A percentile compares a stretch with the other conserved stretches of the same genome.
Conservation (phyloP, 2,797 vertebrate genomes). For the Anisognathus igniventris region DNA sequence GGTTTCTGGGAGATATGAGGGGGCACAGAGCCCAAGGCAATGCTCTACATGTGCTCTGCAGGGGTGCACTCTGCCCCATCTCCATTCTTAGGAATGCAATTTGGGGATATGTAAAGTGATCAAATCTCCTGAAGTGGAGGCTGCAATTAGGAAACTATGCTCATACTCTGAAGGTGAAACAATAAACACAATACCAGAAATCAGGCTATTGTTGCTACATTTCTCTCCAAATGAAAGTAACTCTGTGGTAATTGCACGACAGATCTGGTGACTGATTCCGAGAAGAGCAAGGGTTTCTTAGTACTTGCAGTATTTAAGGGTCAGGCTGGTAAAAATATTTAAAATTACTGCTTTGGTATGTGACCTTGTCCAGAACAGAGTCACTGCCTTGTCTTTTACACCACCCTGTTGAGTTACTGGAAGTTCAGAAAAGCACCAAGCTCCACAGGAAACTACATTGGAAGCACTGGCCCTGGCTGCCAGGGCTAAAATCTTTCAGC, state of each 20-base stretch:
- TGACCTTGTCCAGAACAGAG: background rate
- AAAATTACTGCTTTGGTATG: background rate
- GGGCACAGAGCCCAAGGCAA: background rate
- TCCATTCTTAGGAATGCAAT: background rate
- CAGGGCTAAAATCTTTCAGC: background rate
- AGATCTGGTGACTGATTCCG: background rate
- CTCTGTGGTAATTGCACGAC: background rate
- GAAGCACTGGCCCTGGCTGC: background rate
- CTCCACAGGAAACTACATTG: background rate
- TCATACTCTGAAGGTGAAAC: background rate
- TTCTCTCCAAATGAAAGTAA: background rate
- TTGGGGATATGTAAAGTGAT: background rate
- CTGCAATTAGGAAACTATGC: background rate
- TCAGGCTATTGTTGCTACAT: background rate
- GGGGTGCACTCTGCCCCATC: background rate
- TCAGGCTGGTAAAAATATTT: background rate
- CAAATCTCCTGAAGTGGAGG: background rate
- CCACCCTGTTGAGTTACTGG: rapidly evolving
- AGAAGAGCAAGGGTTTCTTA: background rate
- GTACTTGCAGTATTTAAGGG: background rate
- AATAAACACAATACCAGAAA: background rate
- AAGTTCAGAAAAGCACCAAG: background rate
- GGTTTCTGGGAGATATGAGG: background rate
- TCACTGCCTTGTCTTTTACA: background rate
- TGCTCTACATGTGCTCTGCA: background rate